phyloP scores from a whole-genome alignment of 2,797 vertebrate species.

The Phyllotis vaccarum region DNA sequence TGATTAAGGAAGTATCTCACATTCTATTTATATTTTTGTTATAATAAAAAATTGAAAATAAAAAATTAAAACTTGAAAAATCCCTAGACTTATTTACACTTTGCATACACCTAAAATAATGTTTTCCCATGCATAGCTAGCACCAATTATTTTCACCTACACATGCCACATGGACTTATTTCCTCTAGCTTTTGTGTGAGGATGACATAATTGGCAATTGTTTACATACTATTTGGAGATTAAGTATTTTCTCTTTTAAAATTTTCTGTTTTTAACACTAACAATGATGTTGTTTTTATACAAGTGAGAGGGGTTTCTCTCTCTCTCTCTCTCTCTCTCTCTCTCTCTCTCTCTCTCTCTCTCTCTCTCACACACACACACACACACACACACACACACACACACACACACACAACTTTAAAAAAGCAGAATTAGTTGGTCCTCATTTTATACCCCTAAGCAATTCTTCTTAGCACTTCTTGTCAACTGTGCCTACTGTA shows the following conservation, averaged over 20 bases:
- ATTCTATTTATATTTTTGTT: neutral
- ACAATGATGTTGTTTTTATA: neutral
- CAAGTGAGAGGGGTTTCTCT: neutral
- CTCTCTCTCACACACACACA: neutral
- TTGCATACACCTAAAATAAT: neutral
- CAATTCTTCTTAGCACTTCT: conserved; percentile 24
- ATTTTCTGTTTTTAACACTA: neutral
- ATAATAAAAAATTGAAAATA: neutral
- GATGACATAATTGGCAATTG: neutral
- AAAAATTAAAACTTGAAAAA: neutral
- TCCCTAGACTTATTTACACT: neutral
- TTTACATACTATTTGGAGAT: conserved; percentile 33
- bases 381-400: neutral
- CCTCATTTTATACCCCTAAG: conserved; percentile 64
- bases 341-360: too few relatives aligned
- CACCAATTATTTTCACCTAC: neutral
- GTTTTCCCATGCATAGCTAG: neutral
- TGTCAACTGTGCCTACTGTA: conserved; percentile 62
- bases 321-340: too few relatives aligned
- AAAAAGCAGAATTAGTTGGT: conserved; percentile 50
- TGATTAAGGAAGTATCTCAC: neutral
- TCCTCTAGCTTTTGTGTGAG: neutral
- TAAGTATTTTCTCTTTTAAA: neutral
- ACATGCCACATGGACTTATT: neutral
- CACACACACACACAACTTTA: neutral